Evolutionary conservation across 92 coral and sea anemone genomes (phyloP).

Genomic region (Siderastrea siderea): DNA sequence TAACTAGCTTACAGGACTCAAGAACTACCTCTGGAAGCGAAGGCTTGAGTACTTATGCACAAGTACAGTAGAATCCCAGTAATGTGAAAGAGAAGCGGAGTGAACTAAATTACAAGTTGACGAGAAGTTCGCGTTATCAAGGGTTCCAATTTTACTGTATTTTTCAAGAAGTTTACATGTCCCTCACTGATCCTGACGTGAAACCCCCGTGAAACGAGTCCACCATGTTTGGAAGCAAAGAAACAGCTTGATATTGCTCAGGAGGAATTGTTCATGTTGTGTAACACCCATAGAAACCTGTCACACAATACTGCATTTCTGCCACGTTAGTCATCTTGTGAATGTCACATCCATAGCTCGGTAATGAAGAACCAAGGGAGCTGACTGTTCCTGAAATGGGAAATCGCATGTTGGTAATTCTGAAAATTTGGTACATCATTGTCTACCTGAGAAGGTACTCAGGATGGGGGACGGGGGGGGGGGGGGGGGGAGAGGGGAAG

Average conservation of each 20-base stretch:
- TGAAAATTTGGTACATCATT: too few species aligned
- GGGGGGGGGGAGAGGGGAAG: too few species aligned
- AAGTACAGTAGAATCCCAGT: too few species aligned
- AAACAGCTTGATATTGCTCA: not conserved
- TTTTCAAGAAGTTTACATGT: not conserved
- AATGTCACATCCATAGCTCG: constrained; percentile 59
- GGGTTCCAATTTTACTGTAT: not conserved
- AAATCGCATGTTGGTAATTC: not conserved
- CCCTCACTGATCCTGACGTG: not conserved
- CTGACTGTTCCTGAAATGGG: constrained; percentile 61
- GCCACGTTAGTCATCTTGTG: constrained; percentile 5
- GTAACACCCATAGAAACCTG: not conserved
- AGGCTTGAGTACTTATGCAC: too few species aligned
- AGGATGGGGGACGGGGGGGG: too few species aligned
- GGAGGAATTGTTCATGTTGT: too few species aligned
- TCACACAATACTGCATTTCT: not conserved
- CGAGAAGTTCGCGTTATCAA: too few species aligned
- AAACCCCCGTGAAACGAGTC: too few species aligned
- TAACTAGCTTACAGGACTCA: not conserved
- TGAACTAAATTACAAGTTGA: too few species aligned
- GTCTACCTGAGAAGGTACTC: too few species aligned
- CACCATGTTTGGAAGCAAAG: not conserved
- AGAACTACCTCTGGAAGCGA: too few species aligned
- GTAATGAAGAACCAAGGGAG: constrained; percentile 79
- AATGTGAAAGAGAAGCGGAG: too few species aligned